These are phyloP conservation scores for Brenthis daphne DNA, from an alignment of 2,888 invertebrate species.

Conservation along the genomic window DNA sequence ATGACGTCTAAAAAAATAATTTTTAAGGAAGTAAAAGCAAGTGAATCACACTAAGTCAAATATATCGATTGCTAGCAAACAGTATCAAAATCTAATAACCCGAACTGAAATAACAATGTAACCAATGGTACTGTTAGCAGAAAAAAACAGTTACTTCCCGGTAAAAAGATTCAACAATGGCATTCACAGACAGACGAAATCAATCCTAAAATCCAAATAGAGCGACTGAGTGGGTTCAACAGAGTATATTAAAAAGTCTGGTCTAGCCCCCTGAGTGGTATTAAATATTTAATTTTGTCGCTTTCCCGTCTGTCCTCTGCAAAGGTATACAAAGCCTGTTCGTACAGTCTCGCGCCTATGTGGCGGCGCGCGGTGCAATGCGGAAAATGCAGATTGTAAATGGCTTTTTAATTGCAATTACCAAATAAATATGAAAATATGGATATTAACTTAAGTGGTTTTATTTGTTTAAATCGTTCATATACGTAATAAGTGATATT, in stretches of 20 bases:
- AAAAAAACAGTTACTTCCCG: constrained; percentile 4
- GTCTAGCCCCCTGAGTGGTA: constrained; percentile 49
- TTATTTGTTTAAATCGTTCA: not conserved
- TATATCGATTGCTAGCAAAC: not conserved
- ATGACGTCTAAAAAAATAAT: too few species aligned
- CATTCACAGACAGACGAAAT: constrained; percentile 28
- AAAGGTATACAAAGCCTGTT: constrained; percentile 41
- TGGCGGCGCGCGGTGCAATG: constrained; percentile 24
- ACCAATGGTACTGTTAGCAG: too few species aligned
- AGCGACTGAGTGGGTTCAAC: constrained; percentile 32
- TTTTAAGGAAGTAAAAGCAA: too few species aligned
- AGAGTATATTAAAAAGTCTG: constrained; percentile 41
- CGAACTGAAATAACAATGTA: too few species aligned
- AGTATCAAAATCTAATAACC: too few species aligned
- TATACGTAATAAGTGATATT: not conserved
- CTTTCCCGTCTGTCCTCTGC: constrained; percentile 46
- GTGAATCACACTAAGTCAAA: too few species aligned
- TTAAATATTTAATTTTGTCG: constrained; percentile 67
- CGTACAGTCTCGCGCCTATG: constrained; percentile 4
- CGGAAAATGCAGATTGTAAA: constrained; percentile 28
- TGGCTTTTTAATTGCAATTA: constrained; percentile 17
- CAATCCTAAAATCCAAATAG: constrained; percentile 40
- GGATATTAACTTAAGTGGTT: not conserved
- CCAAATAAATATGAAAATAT: not conserved
- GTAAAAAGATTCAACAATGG: constrained; percentile 20